These are phyloP conservation scores for Stegana nigrithorax DNA, from an alignment of 2,888 invertebrate species.

Conservation along the genomic window DNA sequence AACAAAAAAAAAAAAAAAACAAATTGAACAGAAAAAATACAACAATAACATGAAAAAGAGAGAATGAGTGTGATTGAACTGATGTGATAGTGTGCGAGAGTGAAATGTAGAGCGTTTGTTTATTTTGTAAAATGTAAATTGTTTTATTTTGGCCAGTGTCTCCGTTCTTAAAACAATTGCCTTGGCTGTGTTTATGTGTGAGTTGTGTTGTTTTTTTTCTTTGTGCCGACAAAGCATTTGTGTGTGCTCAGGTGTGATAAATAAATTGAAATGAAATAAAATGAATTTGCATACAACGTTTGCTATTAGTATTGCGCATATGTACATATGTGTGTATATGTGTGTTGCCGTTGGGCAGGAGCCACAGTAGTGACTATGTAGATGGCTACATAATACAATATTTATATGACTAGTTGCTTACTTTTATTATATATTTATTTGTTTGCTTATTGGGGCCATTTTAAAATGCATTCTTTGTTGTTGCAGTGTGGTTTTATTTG, in stretches of 20 bases:
- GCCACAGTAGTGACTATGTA: no score
- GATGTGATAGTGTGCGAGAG: slow-evolving; percentile 11
- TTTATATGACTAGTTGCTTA: no score
- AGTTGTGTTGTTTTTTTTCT: not conserved
- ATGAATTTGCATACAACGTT: slow-evolving; percentile 25
- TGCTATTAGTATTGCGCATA: no score
- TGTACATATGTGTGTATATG: slow-evolving; percentile 7
- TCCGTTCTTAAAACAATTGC: not conserved
- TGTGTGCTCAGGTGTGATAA: slow-evolving; percentile 37
- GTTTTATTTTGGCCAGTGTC: slow-evolving; percentile 1
- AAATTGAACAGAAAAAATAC: not conserved
- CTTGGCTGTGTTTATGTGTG: not conserved
- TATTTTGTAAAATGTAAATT: slow-evolving; percentile 11
- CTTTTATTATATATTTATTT: no score
- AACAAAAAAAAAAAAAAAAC: no score
- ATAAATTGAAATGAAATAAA: slow-evolving; percentile 43
- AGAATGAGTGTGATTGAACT: not conserved
- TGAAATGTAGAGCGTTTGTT: not conserved
- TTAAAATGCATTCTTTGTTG: no score
- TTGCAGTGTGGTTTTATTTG: no score
- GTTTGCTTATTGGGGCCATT: no score
- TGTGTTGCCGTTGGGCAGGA: no score
- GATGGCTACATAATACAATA: no score
- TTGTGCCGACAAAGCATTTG: slow-evolving; percentile 19
- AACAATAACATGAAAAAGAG: not conserved